Conservation (phyloP, 2,113 vertebrate species). For the Psammodynastes pulverulentus region DNA sequence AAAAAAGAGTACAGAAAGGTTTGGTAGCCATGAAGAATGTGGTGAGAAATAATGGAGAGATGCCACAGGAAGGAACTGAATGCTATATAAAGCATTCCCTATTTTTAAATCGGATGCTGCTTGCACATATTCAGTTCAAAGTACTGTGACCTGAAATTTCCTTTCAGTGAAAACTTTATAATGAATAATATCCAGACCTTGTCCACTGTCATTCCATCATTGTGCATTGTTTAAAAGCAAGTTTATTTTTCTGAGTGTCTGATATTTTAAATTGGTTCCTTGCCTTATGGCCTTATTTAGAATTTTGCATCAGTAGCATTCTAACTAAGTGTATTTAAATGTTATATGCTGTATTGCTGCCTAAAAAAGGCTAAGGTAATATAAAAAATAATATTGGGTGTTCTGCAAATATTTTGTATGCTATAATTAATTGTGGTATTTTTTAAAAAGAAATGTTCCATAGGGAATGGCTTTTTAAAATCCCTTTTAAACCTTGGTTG, state of each 20-base stretch:
- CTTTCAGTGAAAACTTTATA: background rate
- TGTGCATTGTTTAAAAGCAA: background rate
- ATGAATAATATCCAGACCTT: background rate
- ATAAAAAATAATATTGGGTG: background rate
- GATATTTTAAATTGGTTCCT: background rate
- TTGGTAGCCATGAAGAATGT: background rate
- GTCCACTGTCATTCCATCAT: background rate
- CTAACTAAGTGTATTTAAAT: background rate
- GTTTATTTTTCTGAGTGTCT: background rate
- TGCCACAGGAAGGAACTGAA: background rate
- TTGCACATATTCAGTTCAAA: background rate
- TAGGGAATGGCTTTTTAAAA: background rate
- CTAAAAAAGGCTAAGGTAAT: background rate
- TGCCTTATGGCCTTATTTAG: background rate
- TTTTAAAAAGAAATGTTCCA: background rate
- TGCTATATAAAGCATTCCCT: background rate
- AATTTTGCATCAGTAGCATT: background rate
- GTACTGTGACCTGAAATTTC: background rate
- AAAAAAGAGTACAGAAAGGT: background rate
- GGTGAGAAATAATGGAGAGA: background rate
- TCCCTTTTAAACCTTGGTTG: background rate
- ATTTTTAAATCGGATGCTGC: background rate
- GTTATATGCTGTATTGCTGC: background rate
- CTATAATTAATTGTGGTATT: background rate
- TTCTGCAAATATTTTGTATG: background rate